phyloP scores from a whole-genome alignment of 35 echinoderm and acorn worm species.

The Apostichopus parvimensis region DNA sequence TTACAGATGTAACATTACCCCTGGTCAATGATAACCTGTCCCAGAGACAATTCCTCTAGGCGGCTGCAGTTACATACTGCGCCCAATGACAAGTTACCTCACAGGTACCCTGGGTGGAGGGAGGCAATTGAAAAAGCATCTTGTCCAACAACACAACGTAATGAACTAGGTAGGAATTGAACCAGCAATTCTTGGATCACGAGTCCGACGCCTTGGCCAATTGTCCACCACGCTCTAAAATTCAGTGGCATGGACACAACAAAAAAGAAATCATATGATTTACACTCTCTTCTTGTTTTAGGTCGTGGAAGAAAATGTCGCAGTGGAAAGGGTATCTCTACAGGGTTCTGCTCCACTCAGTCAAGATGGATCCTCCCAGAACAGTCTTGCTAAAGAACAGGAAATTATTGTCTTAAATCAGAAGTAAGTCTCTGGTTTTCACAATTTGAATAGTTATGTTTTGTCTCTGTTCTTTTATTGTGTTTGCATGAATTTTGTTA shows the following conservation, averaged over 20 bases:
- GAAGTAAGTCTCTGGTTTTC: constrained; percentile 26
- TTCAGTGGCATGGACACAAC: no score
- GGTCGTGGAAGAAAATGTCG: constrained; percentile 36
- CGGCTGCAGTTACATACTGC: no score
- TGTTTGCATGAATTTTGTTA: background rate
- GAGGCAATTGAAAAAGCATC: background rate
- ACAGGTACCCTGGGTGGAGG: no score
- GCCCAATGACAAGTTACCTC: no score
- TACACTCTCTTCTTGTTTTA: background rate
- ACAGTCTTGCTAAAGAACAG: background rate
- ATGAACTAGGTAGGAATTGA: no score
- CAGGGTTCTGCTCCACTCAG: constrained; percentile 22
- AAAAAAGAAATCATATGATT: background rate
- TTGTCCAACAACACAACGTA: no score
- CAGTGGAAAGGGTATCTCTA: background rate
- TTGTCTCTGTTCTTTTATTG: background rate
- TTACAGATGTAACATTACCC: no score
- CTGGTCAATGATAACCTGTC: no score
- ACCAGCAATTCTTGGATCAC: no score
- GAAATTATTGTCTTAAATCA: constrained; percentile 7
- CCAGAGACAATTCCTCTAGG: no score
- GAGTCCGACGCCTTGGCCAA: no score
- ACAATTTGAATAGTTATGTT: background rate
- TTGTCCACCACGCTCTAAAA: no score
- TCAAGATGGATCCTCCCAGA: background rate